Percentiles rank a stretch among this genome's conserved stretches.
phyloP scores from a whole-genome alignment of 2,113 vertebrate species.

The Laterallus jamaicensis region DNA sequence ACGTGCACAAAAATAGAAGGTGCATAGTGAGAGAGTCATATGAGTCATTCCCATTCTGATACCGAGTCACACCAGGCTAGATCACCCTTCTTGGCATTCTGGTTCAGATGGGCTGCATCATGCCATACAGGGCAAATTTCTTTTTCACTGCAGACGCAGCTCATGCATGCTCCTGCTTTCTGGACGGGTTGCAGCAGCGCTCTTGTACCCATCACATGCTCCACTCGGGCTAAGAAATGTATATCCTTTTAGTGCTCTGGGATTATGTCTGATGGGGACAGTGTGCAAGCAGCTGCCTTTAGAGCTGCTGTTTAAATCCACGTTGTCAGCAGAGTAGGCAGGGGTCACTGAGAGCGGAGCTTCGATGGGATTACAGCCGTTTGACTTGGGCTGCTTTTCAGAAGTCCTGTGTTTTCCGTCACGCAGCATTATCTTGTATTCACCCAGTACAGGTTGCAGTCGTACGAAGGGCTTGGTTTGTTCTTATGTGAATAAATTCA shows the following conservation, averaged over 20 bases:
- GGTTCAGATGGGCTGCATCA: not conserved
- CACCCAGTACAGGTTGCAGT: not conserved
- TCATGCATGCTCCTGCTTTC: not conserved
- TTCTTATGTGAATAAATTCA: not conserved
- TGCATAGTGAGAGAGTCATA: constrained; percentile 37
- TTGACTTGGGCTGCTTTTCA: not conserved
- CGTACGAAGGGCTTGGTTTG: not conserved
- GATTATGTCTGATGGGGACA: not conserved
- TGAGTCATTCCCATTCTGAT: constrained; percentile 49
- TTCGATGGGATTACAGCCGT: not conserved
- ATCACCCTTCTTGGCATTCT: not conserved
- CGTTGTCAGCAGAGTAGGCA: not conserved
- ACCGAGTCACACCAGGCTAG: not conserved
- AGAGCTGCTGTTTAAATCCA: not conserved
- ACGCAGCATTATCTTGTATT: not conserved
- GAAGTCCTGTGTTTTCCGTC: not conserved
- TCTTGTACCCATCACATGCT: not conserved
- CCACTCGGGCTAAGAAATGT: not conserved
- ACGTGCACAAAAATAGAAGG: constrained; percentile 41
- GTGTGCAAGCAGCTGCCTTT: not conserved
- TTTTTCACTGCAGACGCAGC: not conserved
- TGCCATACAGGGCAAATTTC: not conserved
- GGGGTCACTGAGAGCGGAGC: not conserved
- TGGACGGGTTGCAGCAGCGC: not conserved
- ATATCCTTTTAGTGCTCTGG: not conserved